Base-by-base conservation (phyloP, 1,140 invertebrate species). In the Sesamia nonagrioides region DNA sequence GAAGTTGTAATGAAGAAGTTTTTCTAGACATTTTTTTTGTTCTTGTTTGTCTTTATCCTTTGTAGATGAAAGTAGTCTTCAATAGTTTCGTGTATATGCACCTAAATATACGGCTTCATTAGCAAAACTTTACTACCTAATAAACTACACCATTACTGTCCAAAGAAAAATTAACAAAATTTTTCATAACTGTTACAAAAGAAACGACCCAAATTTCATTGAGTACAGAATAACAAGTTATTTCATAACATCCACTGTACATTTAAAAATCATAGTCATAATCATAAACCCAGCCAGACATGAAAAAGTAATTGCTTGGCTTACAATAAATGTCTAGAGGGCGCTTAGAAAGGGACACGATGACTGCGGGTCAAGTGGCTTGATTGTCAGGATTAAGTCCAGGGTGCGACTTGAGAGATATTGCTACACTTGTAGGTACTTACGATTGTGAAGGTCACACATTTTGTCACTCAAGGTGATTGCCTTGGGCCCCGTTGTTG, bases 361-460 rank as follows among this genome's bases (percentile, higher is more conserved):
- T 48, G 66, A 48, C 63, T 50, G 18, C 18, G 66, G 66, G 66
- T 69, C 66, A 69, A 69, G 66, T 69, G 66, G 42, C 66, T 69
- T 69, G 66, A 69, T 69, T 69, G 42, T 69, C 66, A 50, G 66
- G 66, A 69, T 69, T 69, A 69, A 69, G 66, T 48, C 66, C 45
- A 33, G 40, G 42, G 42, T 13, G 42, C 21, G 42, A 69, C 42
- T 48, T 69, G 42, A 69, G 66, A 48, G 40, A 69, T 69, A 69
- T 68, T 69, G 42, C 42, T 27, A 69, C 66, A 50, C 66, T 68
- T 61, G 60, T 61, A 15, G 5, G 33, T 50, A 15, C 21, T 69
- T 69, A 69, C 13, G 18, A 50, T 33, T 33, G 21, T n/a, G 42
- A n/a, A 13, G 15, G 13, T 40, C 13, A 6, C 8, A 17, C 27